Evolutionary conservation across 2,797 vertebrate species (phyloP).

Genomic region (Phoebastria nigripes): DNA sequence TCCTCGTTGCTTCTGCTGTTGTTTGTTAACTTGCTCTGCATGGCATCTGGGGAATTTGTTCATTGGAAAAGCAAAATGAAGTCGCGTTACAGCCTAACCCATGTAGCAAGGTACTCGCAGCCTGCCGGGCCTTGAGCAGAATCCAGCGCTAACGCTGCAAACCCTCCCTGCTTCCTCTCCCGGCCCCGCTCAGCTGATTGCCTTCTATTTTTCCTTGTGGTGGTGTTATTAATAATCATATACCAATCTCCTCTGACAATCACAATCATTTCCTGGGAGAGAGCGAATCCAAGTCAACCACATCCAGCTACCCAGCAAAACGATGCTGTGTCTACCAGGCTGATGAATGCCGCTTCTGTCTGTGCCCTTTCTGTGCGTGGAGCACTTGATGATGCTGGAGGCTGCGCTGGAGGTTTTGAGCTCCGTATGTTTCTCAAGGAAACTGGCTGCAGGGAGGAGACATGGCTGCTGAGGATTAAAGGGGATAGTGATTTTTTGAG

Average conservation of each 20-base stretch:
- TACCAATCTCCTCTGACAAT: slow-evolving; percentile 64
- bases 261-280: slow-evolving; percentile 61
- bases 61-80: slow-evolving; percentile 9
- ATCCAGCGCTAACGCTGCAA: neutral
- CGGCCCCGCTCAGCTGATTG: slow-evolving; percentile 20
- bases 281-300: slow-evolving; percentile 39
- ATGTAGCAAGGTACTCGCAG: neutral
- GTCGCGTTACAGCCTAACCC: neutral
- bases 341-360: slow-evolving; percentile 26
- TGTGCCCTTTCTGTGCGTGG: neutral
- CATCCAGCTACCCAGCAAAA: slow-evolving; percentile 16
- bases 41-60: slow-evolving; percentile 31
- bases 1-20: neutral
- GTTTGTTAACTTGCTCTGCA: slow-evolving; percentile 4
- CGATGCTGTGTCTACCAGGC: slow-evolving; percentile 22
- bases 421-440: neutral
- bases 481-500: neutral
- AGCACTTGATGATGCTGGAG: slow-evolving; percentile 14
- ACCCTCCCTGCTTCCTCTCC: slow-evolving; percentile 38
- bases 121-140: slow-evolving; percentile 11
- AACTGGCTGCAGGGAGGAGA: neutral
- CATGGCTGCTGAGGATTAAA: neutral
- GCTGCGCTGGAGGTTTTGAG: neutral
- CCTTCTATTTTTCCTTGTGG: slow-evolving; percentile 61
- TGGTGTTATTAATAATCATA: slow-evolving; percentile 66